Conservation (phyloP, 35 echinoderm and acorn worm species). For the Lytechinus pictus region DNA sequence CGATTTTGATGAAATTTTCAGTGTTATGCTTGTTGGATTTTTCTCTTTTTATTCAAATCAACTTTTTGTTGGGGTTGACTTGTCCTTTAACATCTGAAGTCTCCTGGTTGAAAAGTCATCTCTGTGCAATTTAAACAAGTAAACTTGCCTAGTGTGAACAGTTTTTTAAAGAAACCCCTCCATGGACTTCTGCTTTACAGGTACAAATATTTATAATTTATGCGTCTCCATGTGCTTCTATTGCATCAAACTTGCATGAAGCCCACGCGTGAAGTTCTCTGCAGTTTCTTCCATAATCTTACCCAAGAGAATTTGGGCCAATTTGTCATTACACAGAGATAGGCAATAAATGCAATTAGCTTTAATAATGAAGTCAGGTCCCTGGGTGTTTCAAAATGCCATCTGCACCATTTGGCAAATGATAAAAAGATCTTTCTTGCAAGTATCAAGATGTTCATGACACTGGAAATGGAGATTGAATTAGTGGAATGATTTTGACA, state of each 20-base stretch:
- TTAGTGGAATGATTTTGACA: neutral
- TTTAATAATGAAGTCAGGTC: neutral
- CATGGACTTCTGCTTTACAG: too few relatives aligned
- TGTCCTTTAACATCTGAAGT: too few relatives aligned
- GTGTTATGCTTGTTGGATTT: too few relatives aligned
- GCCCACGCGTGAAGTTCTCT: neutral
- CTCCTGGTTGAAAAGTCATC: too few relatives aligned
- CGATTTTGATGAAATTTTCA: too few relatives aligned
- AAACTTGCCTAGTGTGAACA: too few relatives aligned
- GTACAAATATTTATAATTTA: neutral
- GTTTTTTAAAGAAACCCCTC: too few relatives aligned
- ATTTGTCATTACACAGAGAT: neutral
- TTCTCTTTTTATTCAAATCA: too few relatives aligned
- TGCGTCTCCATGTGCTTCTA: neutral
- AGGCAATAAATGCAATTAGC: constrained; percentile 12
- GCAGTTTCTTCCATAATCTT: neutral
- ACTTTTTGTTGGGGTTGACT: too few relatives aligned
- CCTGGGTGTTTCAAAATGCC: neutral
- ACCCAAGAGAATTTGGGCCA: neutral
- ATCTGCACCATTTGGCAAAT: neutral
- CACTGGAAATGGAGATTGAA: constrained; percentile 11
- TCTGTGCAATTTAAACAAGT: too few relatives aligned
- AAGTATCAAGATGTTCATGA: neutral
- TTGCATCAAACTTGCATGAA: neutral
- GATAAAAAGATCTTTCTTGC: neutral